These are phyloP conservation scores for Lasiommata megera DNA, from an alignment of 2,888 invertebrate genomes.

Conservation along the genomic window DNA sequence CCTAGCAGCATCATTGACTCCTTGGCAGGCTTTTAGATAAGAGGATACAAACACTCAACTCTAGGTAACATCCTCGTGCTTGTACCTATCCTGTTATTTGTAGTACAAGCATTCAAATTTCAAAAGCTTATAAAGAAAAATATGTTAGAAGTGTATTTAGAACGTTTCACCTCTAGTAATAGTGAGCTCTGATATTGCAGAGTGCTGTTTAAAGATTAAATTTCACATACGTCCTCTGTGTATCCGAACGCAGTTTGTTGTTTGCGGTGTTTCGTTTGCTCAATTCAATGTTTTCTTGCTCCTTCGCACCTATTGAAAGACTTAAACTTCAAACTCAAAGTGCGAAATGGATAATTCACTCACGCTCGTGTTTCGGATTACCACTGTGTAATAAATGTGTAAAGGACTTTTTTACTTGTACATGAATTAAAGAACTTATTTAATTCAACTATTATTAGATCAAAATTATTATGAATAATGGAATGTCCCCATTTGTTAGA, in stretches of 20 bases:
- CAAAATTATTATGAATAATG: constrained; percentile 77
- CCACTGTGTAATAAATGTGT: constrained; percentile 36
- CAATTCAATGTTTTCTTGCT: constrained; percentile 43
- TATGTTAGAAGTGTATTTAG: too few relatives aligned
- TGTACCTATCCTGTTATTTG: too few relatives aligned
- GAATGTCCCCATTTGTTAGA: constrained; percentile 86
- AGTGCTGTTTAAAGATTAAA: too few relatives aligned
- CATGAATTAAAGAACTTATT: constrained; percentile 52
- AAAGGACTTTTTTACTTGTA: constrained; percentile 46
- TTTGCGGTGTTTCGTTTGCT: constrained; percentile 43
- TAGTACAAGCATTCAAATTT: too few relatives aligned
- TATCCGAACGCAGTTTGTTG: constrained; percentile 39
- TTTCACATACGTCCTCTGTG: background rate
- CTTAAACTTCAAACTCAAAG: constrained; percentile 36
- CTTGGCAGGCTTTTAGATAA: too few relatives aligned
- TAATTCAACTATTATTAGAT: constrained; percentile 45
- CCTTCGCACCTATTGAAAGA: constrained; percentile 29
- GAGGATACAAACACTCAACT: too few relatives aligned
- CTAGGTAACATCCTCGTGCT: too few relatives aligned
- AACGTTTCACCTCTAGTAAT: too few relatives aligned
- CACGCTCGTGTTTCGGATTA: constrained; percentile 47
- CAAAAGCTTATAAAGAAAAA: too few relatives aligned
- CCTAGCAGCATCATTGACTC: too few relatives aligned
- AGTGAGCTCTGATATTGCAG: too few relatives aligned
- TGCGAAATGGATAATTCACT: constrained; percentile 45